Evolutionary conservation across 2,888 invertebrate species (phyloP), one percentile per base, ranked within the genome.

Genomic region (Euclidia mi): DNA sequence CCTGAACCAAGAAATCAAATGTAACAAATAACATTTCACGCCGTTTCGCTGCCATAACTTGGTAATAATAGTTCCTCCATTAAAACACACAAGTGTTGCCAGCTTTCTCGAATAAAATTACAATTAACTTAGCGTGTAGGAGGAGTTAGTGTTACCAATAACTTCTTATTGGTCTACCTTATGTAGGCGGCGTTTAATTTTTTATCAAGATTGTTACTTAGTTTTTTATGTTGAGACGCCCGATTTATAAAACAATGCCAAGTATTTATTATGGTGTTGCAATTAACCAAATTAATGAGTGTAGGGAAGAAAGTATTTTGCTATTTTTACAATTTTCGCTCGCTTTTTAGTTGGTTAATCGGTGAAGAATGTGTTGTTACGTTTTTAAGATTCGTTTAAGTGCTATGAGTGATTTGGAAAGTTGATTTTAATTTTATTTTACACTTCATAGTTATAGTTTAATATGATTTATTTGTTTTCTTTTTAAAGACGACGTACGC

Each of bases 71-170:
- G 29, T 17, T 47, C 43, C 29, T 15, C 35, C 47, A 47, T 47
- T 53, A 18, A 42, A 37, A 17, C 31, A 18, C 20, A 10, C 10
- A 12, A 41, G 41, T 53, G 18, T 37, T 1, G 28, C 46, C 12
- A 37, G 47, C 20, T 56, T 56, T 50, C 49, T 44, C 40, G 56
- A 29, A 56, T 56, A 49, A 56, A 56, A 50, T 56, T 45, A 56
- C 50, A 50, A 56, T 56, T 56, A 41, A 14, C 17, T 35, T 41
- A 41, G 41, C 28, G 10, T 20, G 49, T 45, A 29, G 49, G 44
- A 41, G 49, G 56, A 18, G 49, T 49, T 43, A 15, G 10, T 17
- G 10, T 1, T 4, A 11, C 11, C 14, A 10, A 42, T 47, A 43
- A 31, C n/a, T 44, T 56, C 50, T 45, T 46, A 56, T 56, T 56